Base-by-base conservation (phyloP, 2,797 vertebrate species). In the Microtus californicus region DNA sequence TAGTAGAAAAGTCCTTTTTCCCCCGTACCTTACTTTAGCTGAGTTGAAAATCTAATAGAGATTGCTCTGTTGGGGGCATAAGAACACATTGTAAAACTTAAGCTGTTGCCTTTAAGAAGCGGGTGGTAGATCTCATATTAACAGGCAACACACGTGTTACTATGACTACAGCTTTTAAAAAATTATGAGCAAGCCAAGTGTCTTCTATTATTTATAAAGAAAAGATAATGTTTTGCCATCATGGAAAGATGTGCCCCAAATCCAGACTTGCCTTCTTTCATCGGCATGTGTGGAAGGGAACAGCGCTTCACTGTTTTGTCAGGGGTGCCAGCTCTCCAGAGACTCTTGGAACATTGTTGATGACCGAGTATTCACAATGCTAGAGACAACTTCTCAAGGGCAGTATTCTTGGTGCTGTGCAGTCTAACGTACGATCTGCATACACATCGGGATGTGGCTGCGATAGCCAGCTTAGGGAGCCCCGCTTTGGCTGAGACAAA, bases 151-250 rank as follows among this genome's bases (percentile, higher is more conserved):
- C 77, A 76, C 31, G 15, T 85, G 94, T 97, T 94, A 95, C 96
- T 97, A 96, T 96, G 96, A 82, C 97, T 95, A 97, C 97, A 87
- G 74, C 80, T 94, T 96, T 93, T 89, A 77, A 95, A 96, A 96
- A 96, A 96, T 95, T 89, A 95, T 89, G 90, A 95, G 54, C 12
- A 17, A 96, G 91, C 86, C 74, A 29, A 95, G 59, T 63, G 63
- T 27, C 67, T 97, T 97, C 95, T 93, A 69, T 94, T 97, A 94
- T 93, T 95, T 97, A 96, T 71, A 76, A 96, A 96, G 94, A 78
- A 92, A 69, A 97, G 93, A 92, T 86, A 91, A 94, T 85, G 56
- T 93, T 94, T 97, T 94, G 90, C 92, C 96, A 90, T 94, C 94
- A 86, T 85, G 37, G 51, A 80, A 45, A 51, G 94, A 87, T 54